These are phyloP conservation scores for Sympetrum striolatum DNA, from an alignment of 2,888 invertebrate genomes.

Conservation along the genomic window DNA sequence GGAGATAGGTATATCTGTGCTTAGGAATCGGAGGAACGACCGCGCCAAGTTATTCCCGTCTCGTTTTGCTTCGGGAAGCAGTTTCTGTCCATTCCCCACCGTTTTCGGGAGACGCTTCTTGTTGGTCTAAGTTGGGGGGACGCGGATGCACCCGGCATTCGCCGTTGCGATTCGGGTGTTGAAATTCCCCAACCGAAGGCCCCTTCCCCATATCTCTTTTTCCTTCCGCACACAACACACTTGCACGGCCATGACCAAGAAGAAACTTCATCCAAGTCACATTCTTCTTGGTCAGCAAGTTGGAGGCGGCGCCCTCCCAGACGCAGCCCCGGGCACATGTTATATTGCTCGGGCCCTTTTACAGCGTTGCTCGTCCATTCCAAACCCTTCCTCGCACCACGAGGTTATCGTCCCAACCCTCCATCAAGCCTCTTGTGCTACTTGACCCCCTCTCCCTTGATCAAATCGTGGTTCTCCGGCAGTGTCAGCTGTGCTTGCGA, in stretches of 20 bases:
- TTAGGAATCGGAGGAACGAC: neutral
- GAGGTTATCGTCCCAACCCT: neutral
- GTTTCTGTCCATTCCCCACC: neutral
- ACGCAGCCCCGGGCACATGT: conserved; percentile 25
- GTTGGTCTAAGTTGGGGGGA: neutral
- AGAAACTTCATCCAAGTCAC: conserved; percentile 42
- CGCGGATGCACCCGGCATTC: neutral
- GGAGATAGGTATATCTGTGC: neutral
- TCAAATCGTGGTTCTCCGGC: neutral
- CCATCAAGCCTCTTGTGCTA: too few relatives aligned
- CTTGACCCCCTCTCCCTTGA: neutral
- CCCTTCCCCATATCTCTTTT: neutral
- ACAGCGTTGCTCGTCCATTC: neutral
- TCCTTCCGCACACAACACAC: neutral
- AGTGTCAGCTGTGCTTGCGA: conserved; percentile 33
- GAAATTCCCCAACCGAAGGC: neutral
- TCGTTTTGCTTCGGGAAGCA: neutral
- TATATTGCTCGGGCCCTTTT: conserved; percentile 19
- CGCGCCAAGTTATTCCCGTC: neutral
- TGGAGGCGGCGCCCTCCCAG: neutral
- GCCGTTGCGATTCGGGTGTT: neutral
- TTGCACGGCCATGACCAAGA: neutral
- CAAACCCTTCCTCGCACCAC: neutral
- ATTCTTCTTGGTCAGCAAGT: conserved; percentile 42
- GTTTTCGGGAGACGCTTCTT: neutral